Percentiles rank a stretch among this genome's conserved stretches.
Evolutionary conservation across 2,113 vertebrate species (phyloP).

Genomic region (Mystacornis crossleyi): DNA sequence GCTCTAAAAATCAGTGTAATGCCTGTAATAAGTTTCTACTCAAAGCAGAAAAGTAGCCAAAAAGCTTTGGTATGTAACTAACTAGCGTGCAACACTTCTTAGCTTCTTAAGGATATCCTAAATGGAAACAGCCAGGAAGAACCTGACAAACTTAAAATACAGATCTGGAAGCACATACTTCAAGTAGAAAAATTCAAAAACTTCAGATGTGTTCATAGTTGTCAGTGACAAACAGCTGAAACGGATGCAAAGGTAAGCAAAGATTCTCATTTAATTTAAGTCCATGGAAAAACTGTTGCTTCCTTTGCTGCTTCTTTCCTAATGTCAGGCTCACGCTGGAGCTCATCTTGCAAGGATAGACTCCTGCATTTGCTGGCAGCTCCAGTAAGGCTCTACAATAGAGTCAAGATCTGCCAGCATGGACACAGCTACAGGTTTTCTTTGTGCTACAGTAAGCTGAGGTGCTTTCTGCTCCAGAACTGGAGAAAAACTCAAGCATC

Average conservation of each 20-base stretch:
- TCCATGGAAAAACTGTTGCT: neutral
- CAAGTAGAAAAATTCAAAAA: neutral
- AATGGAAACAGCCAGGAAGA: neutral
- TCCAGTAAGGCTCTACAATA: neutral
- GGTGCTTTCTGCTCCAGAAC: neutral
- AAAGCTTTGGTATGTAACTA: neutral
- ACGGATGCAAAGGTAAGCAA: neutral
- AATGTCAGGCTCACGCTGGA: neutral
- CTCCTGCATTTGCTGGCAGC: neutral
- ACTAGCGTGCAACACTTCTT: neutral
- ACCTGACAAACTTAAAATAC: neutral
- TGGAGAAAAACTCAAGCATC: neutral
- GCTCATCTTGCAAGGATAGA: neutral
- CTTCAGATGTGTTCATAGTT: neutral
- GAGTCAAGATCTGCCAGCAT: neutral
- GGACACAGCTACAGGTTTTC: neutral
- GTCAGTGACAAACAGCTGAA: neutral
- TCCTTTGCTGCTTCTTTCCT: neutral
- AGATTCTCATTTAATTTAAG: neutral
- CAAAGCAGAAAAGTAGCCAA: neutral
- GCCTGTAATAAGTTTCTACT: neutral
- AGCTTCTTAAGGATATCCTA: neutral
- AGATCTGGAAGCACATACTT: neutral
- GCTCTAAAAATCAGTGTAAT: neutral
- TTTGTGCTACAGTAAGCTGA: neutral